Evolutionary conservation across 2,113 vertebrate species (phyloP).

Genomic region (Chrysochloris asiatica): DNA sequence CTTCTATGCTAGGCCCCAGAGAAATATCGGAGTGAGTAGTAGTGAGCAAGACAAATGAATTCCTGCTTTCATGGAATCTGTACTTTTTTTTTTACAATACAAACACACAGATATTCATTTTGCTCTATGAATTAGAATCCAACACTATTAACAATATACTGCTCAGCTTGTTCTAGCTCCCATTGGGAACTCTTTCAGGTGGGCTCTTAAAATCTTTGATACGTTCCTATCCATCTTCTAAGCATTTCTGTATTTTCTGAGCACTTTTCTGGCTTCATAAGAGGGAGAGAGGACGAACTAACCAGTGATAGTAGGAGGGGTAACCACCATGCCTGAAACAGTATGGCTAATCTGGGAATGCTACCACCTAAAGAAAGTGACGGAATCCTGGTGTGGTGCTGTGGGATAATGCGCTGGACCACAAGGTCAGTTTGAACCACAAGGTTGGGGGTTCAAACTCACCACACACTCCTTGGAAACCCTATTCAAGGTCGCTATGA

Average conservation of each 20-base stretch:
- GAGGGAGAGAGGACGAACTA: background rate
- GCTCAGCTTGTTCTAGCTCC: background rate
- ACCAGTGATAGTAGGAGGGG: background rate
- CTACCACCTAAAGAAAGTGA: background rate
- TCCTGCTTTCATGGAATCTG: background rate
- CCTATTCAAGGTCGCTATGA: too few relatives aligned
- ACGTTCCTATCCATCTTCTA: background rate
- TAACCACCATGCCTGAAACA: background rate
- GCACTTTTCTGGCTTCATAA: background rate
- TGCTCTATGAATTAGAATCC: background rate
- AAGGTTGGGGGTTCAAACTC: too few relatives aligned
- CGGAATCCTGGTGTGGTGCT: too few relatives aligned
- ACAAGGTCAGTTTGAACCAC: too few relatives aligned
- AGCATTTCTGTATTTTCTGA: background rate
- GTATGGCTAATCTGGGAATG: background rate
- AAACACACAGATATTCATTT: background rate
- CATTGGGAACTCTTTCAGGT: background rate
- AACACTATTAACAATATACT: background rate
- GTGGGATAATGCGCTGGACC: too few relatives aligned
- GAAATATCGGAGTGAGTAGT: background rate
- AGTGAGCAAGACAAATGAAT: background rate
- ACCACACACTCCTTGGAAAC: too few relatives aligned
- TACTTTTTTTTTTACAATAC: background rate
- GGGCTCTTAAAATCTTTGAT: background rate
- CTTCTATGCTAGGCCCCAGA: background rate